Percentiles rank a stretch among this genome's conserved stretches.
phyloP scores from a whole-genome alignment of 2,113 vertebrate genomes.

The Gnathonemus echidnorhynchus region DNA sequence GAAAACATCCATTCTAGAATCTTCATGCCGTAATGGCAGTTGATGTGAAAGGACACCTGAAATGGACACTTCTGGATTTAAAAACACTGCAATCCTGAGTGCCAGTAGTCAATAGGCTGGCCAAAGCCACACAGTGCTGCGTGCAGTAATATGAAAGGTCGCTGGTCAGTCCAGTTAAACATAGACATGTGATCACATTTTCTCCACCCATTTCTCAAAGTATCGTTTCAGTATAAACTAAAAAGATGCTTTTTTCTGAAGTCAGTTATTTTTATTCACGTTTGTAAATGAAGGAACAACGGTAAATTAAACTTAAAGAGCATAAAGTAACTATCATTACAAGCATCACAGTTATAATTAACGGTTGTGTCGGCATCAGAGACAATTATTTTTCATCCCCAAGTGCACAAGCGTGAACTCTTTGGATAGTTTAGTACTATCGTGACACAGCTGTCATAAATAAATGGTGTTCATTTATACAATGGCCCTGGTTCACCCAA shows the following conservation, averaged over 20 bases:
- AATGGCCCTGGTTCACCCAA: not conserved
- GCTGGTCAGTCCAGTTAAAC: not conserved
- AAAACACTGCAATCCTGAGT: not conserved
- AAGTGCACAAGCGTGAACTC: not conserved
- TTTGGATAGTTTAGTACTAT: not conserved
- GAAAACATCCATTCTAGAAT: not conserved
- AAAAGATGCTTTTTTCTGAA: not conserved
- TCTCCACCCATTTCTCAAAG: not conserved
- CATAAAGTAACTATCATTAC: not conserved
- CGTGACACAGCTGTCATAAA: not conserved
- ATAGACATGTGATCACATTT: not conserved
- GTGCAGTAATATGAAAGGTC: not conserved
- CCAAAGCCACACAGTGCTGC: not conserved
- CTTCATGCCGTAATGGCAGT: not conserved
- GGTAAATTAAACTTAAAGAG: not conserved
- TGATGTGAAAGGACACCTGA: not conserved
- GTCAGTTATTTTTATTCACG: not conserved
- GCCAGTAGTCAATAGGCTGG: not conserved
- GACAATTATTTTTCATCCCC: not conserved
- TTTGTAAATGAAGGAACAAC: not conserved
- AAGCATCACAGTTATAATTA: not conserved
- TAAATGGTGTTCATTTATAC: not conserved
- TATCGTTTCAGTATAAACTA: not conserved
- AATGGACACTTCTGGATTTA: not conserved
- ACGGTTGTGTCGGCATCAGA: not conserved